These are phyloP conservation scores for Oryzias sinensis DNA, from an alignment of 2,797 vertebrate genomes.

Conservation along the genomic window DNA sequence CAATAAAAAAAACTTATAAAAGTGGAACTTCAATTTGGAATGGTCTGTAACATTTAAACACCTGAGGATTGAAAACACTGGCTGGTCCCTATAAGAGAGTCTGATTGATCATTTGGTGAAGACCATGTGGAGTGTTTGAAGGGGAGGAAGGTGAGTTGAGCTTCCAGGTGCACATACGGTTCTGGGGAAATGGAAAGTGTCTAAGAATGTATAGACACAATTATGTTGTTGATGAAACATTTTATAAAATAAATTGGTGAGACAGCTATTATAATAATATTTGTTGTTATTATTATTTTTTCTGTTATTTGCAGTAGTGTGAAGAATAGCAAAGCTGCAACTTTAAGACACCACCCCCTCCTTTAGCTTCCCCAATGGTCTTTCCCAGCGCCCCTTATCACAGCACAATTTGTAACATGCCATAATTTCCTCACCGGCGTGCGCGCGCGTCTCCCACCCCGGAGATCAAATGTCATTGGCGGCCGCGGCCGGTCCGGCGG, in stretches of 20 bases:
- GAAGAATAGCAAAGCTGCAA: slow-evolving; percentile 72
- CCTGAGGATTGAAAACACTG: too few species aligned
- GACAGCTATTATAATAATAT: neutral
- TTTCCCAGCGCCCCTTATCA: slow-evolving; percentile 89
- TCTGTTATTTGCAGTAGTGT: neutral
- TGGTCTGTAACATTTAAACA: too few species aligned
- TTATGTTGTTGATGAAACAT: neutral
- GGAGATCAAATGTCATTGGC: slow-evolving; percentile 72
- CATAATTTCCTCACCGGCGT: slow-evolving; percentile 87
- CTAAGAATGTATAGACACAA: neutral
- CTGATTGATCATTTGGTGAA: neutral
- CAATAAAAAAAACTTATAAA: too few species aligned
- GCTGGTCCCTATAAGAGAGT: too few species aligned
- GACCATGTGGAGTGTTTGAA: neutral
- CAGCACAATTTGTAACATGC: slow-evolving; percentile 92
- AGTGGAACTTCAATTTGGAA: too few species aligned
- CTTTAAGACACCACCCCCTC: slow-evolving; percentile 89
- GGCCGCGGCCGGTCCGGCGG: slow-evolving; percentile 52
- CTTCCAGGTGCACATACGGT: neutral
- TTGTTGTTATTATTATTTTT: accelerated
- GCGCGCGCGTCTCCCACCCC: slow-evolving; percentile 45
- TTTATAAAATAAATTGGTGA: too few species aligned
- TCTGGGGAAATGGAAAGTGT: neutral
- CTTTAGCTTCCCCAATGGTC: slow-evolving; percentile 84
- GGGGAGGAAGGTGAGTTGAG: neutral